phyloP scores from a whole-genome alignment of 2,113 vertebrate species.

The Tragelaphus buxtoni region DNA sequence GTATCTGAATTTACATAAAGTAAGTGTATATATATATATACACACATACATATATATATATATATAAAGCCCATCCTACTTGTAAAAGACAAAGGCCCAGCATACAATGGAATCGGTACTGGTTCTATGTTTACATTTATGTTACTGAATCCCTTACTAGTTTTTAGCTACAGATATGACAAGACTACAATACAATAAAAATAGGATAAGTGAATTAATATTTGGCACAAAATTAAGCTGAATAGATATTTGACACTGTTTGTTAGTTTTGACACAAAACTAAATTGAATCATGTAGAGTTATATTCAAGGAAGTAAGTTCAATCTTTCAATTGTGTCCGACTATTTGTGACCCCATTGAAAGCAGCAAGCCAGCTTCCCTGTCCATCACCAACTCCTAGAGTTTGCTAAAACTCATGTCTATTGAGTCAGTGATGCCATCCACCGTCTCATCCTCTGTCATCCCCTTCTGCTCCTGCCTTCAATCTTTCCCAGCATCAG shows the following conservation, averaged over 20 bases:
- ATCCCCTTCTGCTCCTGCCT: neutral
- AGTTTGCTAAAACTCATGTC: neutral
- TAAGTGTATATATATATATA: too few species aligned
- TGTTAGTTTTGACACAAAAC: neutral
- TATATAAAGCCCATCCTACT: too few species aligned
- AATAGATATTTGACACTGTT: neutral
- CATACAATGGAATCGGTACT: neutral
- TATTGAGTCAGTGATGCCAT: neutral
- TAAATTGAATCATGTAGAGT: neutral
- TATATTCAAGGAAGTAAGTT: neutral
- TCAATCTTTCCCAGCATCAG: neutral
- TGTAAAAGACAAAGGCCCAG: neutral
- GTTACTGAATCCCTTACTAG: neutral
- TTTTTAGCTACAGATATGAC: neutral
- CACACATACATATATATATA: too few species aligned
- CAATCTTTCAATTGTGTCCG: fast-evolving
- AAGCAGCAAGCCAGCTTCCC: neutral
- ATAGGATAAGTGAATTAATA: neutral
- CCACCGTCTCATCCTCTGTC: neutral
- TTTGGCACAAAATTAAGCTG: neutral
- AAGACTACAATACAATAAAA: neutral
- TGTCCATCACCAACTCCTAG: neutral
- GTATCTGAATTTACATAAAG: neutral
- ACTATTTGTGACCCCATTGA: neutral
- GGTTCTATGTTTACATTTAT: neutral